Evolutionary conservation across 2,888 invertebrate species (phyloP).

Genomic region (Andrena fulva): DNA sequence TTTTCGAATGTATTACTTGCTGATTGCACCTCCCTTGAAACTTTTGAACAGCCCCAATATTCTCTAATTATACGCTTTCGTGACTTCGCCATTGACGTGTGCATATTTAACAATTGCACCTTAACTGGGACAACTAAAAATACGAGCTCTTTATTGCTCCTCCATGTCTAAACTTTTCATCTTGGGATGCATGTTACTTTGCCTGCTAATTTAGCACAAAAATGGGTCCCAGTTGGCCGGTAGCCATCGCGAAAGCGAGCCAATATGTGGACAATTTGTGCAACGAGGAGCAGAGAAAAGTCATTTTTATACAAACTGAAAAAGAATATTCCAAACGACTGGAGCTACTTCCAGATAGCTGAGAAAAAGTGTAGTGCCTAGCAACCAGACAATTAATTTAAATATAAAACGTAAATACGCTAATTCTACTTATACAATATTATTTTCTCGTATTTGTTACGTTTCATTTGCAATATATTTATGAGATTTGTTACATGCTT

Average conservation of each 20-base stretch:
- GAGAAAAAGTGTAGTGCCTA: too few species aligned
- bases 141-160: slow-evolving; percentile 36
- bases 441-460: too few species aligned
- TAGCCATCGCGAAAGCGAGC: slow-evolving; percentile 28
- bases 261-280: neutral
- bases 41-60: slow-evolving; percentile 20
- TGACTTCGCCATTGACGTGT: slow-evolving; percentile 46
- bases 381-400: too few species aligned
- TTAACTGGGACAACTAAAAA: slow-evolving; percentile 59
- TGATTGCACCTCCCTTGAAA: neutral
- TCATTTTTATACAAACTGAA: neutral
- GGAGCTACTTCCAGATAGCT: too few species aligned
- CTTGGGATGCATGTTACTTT: slow-evolving; percentile 19
- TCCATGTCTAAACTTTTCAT: slow-evolving; percentile 39
- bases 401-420: too few species aligned
- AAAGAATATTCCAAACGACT: neutral
- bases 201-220: slow-evolving; percentile 31
- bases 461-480: neutral
- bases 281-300: neutral
- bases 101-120: slow-evolving; percentile 55
- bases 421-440: too few species aligned
- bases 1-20: slow-evolving; percentile 4
- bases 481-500: neutral
- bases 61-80: slow-evolving; percentile 54
- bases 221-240: slow-evolving; percentile 36